Percentiles rank a stretch among this genome's conserved stretches.
Conservation (phyloP, 2,797 vertebrate species). For the Cottoperca gobio region DNA sequence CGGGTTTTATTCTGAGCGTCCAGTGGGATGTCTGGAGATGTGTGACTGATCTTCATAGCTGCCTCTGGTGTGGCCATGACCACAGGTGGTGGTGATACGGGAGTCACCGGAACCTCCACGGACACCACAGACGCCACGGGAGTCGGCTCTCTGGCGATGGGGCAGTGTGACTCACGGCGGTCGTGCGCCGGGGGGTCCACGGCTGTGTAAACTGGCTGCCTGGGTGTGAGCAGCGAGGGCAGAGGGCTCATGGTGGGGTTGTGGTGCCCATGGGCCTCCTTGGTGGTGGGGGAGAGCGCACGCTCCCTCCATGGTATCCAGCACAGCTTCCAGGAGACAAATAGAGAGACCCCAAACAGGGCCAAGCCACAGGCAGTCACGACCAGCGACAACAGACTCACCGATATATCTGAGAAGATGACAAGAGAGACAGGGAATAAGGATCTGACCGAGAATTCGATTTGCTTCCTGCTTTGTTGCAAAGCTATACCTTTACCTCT, state of each 20-base stretch:
- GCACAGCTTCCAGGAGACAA: constrained; percentile 99
- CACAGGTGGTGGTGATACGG: constrained; percentile 84
- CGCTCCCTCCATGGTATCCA: constrained; percentile 99
- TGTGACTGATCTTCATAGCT: constrained; percentile 99
- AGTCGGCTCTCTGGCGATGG: constrained; percentile 87
- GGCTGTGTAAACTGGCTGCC: constrained; percentile 91
- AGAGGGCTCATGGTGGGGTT: constrained; percentile 77
- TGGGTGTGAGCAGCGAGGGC: constrained; percentile 75
- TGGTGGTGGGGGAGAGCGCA: constrained; percentile 88
- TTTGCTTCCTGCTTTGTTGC: neutral
- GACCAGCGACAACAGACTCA: constrained; percentile 95
- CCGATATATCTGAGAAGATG: constrained; percentile 90
- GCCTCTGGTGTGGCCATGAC: constrained; percentile 87
- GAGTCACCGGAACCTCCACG: constrained; percentile 84
- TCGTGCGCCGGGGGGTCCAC: constrained; percentile 89
- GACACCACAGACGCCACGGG: constrained; percentile 90
- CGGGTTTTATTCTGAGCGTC: constrained; percentile 87
- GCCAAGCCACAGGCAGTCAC: constrained; percentile 97
- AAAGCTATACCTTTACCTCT: neutral
- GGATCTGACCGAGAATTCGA: neutral
- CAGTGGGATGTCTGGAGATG: constrained; percentile 95
- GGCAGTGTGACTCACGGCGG: constrained; percentile 85
- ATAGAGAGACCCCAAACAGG: constrained; percentile 96
- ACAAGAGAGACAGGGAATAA: constrained; percentile 31
- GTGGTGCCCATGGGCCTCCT: constrained; percentile 86